Conservation (phyloP, 1,140 invertebrate species). For the Drosophila triauraria region DNA sequence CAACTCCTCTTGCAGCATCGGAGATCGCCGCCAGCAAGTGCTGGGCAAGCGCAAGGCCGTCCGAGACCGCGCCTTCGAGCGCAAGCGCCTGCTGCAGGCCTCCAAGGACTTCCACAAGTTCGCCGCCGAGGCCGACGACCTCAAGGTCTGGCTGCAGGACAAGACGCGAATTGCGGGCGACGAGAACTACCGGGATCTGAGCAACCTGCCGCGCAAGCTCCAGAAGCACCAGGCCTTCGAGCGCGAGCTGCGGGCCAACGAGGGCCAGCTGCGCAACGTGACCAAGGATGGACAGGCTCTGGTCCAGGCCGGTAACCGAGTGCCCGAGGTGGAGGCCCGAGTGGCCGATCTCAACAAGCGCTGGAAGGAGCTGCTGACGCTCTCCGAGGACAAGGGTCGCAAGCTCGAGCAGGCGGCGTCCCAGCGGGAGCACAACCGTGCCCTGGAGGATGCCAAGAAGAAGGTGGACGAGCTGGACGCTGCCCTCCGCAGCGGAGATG, state of each 20-base stretch:
- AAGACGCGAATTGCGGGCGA: conserved; percentile 96
- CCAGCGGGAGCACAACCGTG: conserved; percentile 85
- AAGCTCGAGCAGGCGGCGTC: conserved; percentile 88
- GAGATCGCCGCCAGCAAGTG: conserved; percentile 91
- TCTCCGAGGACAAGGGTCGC: conserved; percentile 93
- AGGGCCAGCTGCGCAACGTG: conserved; percentile 93
- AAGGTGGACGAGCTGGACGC: conserved; percentile 92
- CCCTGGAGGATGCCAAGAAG: conserved; percentile 92
- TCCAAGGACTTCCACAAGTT: conserved; percentile 94
- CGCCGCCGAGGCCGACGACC: conserved; percentile 94
- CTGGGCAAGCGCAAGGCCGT: conserved; percentile 90
- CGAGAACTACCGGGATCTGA: conserved; percentile 96
- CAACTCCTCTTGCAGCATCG: conserved; percentile 87
- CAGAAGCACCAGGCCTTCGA: conserved; percentile 99
- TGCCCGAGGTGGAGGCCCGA: conserved; percentile 88
- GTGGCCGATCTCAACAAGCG: conserved; percentile 89
- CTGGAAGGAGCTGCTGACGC: conserved; percentile 89
- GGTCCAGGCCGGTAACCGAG: conserved; percentile 90
- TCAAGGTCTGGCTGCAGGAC: conserved; percentile 95
- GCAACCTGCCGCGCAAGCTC: conserved; percentile 96
- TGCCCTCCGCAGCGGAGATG: conserved; percentile 91
- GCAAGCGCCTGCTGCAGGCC: conserved; percentile 90
- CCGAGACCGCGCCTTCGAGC: conserved; percentile 90
- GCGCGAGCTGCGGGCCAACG: conserved; percentile 95
- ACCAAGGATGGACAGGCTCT: conserved; percentile 92